phyloP scores from a whole-genome alignment of 2,113 vertebrate genomes.

The Cricetomys ansorgei region DNA sequence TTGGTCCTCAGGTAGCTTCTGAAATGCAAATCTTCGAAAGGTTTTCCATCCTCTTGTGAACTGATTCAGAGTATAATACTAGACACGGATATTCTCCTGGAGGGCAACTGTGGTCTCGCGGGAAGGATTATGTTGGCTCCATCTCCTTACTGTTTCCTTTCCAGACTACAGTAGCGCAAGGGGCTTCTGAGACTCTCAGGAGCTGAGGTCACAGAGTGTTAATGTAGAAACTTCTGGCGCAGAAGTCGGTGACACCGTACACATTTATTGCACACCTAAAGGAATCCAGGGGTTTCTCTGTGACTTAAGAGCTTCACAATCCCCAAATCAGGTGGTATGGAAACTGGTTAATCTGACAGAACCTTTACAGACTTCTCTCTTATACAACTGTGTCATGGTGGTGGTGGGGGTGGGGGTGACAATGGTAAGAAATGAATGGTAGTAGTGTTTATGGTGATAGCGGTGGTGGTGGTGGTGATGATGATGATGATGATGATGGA shows the following conservation, averaged over 20 bases:
- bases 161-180: not conserved
- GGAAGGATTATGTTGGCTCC: no score
- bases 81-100: not conserved
- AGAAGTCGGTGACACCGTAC: accelerated
- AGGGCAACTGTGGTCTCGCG: not conserved
- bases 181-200: not conserved
- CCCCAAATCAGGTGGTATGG: not conserved
- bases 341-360: not conserved
- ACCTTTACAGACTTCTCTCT: not conserved
- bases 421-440: not conserved
- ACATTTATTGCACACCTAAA: not conserved
- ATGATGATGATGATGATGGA: not conserved
- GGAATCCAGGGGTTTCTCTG: accelerated
- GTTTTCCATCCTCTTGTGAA: not conserved
- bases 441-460: no score
- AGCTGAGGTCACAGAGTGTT: not conserved
- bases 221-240: not conserved
- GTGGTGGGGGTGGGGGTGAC: not conserved
- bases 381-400: not conserved
- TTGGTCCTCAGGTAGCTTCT: not conserved
- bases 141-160: not conserved
- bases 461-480: not conserved
- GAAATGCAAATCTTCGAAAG: not conserved
- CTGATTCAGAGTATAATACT: not conserved
- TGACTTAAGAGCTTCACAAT: not conserved